A percentile compares a stretch with the other conserved stretches of the same genome.
Evolutionary conservation across 2,113 vertebrate species (phyloP).

Genomic region (Mionectes macconnelli): DNA sequence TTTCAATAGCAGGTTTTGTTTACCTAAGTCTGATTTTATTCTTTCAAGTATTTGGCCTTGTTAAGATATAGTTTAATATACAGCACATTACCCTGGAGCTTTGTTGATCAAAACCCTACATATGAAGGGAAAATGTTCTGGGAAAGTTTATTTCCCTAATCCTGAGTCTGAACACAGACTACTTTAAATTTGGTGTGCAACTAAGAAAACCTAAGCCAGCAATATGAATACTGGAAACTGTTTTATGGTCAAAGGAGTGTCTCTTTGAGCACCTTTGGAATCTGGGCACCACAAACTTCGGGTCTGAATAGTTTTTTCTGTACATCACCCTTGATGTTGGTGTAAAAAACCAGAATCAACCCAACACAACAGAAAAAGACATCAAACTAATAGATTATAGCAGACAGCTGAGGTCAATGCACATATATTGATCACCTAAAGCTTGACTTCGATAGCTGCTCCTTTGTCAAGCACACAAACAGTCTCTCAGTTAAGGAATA

Average conservation of each 20-base stretch:
- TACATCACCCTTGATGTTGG: neutral
- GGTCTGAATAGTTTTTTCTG: neutral
- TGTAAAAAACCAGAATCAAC: neutral
- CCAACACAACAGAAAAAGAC: neutral
- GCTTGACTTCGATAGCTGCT: neutral
- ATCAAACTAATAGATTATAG: neutral
- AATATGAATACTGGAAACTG: neutral
- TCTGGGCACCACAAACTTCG: neutral
- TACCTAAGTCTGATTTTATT: neutral
- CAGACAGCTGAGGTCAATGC: neutral
- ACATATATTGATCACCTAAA: neutral
- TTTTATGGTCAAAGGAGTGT: neutral
- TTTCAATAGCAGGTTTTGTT: neutral
- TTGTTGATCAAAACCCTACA: neutral
- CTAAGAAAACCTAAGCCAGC: neutral
- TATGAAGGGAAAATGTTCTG: neutral
- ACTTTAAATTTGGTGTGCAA: neutral
- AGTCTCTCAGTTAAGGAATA: neutral
- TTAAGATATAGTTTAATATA: neutral
- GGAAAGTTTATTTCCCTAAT: neutral
- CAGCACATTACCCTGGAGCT: neutral
- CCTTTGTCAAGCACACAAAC: neutral
- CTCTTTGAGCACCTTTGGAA: neutral
- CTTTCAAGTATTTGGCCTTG: neutral
- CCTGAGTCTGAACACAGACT: neutral